Evolutionary conservation across 2,113 vertebrate species (phyloP), one percentile per base, ranked within the genome.

Genomic region (Procavia capensis): DNA sequence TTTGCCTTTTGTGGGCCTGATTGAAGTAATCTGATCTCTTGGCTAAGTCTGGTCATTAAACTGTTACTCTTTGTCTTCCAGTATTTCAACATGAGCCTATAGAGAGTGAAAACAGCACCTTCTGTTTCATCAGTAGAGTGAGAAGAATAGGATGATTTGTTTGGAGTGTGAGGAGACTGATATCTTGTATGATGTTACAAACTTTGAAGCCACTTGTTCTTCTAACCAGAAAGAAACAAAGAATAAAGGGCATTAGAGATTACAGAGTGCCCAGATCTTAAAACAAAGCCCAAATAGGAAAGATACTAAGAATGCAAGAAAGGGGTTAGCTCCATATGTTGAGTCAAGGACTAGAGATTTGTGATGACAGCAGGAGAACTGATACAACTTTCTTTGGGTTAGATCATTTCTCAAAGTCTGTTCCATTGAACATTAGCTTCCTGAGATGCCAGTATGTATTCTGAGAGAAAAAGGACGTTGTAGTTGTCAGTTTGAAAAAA

Each of bases 91-190:
- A 39, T 22, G 43, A 87, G 25, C 88, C 7, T 19, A 10, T 29
- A 94, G 90, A 57, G 54, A 93, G 36, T 86, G 41, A 74, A 79
- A 92, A 36, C 50, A 59, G 7, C 34, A 20, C 76, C 90, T 86
- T 54, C 75, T 87, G 0, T 90, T 85, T 88, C 70, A 85, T 43
- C 27, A 6, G 17, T 64, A 14, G 27, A 83, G 31, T 86, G n/a
- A 94, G 47, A 92, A 94, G 47, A 92, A 92, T 39, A 24, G 59
- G 95, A 79, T 82, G 36, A 90, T 93, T 97, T 93, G 34, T 91
- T 91, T 81, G 36, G 27, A 20, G 10, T 95, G n/a, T 88, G 86
- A 83, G 19, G 70, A 91, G 36, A 85, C 31, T 64, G 36, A 75
- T 96, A 75, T 8, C 43, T 96, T 70, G 19, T 66, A 59, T 91